A percentile compares a stretch with the other conserved stretches of the same genome.
phyloP scores from a whole-genome alignment of 2,113 vertebrate genomes.

The Albula glossodonta region DNA sequence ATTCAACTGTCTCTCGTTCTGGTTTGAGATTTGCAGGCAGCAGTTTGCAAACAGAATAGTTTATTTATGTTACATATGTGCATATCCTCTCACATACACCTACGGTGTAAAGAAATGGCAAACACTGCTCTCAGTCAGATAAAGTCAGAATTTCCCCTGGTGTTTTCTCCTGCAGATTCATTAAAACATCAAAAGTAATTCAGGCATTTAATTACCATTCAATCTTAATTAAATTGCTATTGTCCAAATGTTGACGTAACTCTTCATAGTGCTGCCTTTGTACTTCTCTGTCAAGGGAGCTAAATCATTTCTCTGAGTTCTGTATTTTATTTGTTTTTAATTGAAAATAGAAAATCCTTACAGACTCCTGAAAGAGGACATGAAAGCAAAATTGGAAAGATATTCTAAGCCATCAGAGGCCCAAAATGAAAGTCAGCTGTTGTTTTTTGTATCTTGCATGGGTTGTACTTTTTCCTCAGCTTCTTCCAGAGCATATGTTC shows the following conservation, averaged over 20 bases:
- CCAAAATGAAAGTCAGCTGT: not conserved
- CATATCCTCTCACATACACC: conserved; percentile 1
- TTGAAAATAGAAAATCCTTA: conserved; percentile 34
- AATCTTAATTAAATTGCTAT: conserved; percentile 35
- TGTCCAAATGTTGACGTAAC: conserved; percentile 27
- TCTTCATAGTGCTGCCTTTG: conserved; percentile 23
- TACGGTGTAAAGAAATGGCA: not conserved
- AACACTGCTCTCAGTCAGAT: conserved; percentile 20
- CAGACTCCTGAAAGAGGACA: conserved; percentile 19
- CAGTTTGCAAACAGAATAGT: not conserved
- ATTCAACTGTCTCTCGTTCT: not conserved
- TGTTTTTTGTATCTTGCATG: conserved; percentile 3
- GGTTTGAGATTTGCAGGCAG: not conserved
- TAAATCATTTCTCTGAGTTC: conserved; percentile 6
- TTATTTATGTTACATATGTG: not conserved
- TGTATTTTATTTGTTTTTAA: conserved; percentile 31
- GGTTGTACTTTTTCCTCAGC: not conserved
- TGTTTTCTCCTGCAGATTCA: conserved; percentile 30
- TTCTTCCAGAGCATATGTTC: conserved; percentile 4
- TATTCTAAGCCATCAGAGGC: conserved; percentile 12
- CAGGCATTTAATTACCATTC: conserved; percentile 29
- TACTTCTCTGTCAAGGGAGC: conserved; percentile 21
- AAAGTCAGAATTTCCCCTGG: conserved; percentile 15
- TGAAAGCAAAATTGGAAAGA: conserved; percentile 32
- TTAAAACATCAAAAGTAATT: conserved; percentile 38